Conservation (phyloP, 2,888 invertebrate genomes). For the Dryococelus australis region DNA sequence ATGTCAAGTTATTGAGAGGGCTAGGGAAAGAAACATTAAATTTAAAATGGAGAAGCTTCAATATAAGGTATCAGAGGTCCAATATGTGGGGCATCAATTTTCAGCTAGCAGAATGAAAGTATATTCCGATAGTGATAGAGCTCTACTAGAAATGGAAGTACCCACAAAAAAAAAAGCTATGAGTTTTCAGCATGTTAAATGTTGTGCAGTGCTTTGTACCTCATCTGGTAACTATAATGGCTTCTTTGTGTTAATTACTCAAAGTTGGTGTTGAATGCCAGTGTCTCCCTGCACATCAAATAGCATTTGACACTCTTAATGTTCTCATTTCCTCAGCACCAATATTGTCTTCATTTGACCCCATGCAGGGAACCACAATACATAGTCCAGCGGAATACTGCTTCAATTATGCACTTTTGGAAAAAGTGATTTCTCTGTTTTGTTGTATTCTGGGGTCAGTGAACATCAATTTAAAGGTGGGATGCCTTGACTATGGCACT, state of each 20-base stretch:
- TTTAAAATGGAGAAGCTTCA: background rate
- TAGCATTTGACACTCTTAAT: background rate
- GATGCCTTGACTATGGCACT: background rate
- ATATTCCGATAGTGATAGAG: background rate
- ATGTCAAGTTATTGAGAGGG: background rate
- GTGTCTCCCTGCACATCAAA: background rate
- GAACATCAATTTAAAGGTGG: background rate
- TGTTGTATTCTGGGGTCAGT: background rate
- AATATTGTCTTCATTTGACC: background rate
- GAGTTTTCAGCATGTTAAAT: background rate
- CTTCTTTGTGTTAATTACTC: background rate
- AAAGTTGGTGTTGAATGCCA: background rate
- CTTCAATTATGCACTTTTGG: constrained; percentile 4
- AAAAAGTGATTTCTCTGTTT: background rate
- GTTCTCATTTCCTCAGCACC: background rate
- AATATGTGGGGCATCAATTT: background rate
- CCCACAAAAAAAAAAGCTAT: background rate
- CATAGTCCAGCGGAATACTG: too few species aligned
- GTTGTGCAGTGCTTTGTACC: background rate
- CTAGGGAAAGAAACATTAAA: background rate
- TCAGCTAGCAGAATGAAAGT: background rate
- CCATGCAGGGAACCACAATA: background rate
- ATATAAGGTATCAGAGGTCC: background rate
- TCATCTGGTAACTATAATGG: background rate
- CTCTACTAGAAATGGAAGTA: background rate